phyloP scores from a whole-genome alignment of 2,113 vertebrate species.

The Hassar affinis region DNA sequence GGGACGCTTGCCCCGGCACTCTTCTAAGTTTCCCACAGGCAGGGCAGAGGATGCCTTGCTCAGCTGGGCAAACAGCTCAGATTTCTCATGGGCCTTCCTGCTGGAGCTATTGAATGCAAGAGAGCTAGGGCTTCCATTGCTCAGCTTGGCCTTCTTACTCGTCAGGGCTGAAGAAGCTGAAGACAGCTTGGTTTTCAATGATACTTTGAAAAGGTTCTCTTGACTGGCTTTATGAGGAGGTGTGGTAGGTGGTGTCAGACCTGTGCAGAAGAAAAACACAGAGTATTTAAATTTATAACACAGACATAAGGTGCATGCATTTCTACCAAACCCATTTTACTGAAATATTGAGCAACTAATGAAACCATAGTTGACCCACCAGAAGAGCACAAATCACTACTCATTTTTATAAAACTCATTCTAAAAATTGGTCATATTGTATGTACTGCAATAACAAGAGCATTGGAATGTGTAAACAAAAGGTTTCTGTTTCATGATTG shows the following conservation, averaged over 20 bases:
- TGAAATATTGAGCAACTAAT: conserved; percentile 76
- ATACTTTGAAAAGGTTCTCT: conserved; percentile 97
- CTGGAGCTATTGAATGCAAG: conserved; percentile 75
- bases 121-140: conserved; percentile 78
- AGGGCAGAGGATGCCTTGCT: conserved; percentile 84
- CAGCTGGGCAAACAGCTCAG: conserved; percentile 92
- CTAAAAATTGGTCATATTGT: neutral
- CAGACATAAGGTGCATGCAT: neutral
- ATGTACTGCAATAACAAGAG: neutral
- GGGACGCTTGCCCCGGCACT: conserved; percentile 82
- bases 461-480: neutral
- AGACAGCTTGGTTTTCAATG: conserved; percentile 93
- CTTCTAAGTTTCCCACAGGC: conserved; percentile 77
- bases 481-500: neutral
- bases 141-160: conserved; percentile 87
- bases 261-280: conserved; percentile 67
- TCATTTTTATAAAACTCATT: conserved; percentile 66
- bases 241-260: conserved; percentile 99
- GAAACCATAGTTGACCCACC: conserved; percentile 71
- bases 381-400: conserved; percentile 63
- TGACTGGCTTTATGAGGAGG: conserved; percentile 99
- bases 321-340: conserved; percentile 60
- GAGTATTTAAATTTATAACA: neutral
- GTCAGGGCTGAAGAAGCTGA: conserved; percentile 87
- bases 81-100: conserved; percentile 87